These are phyloP conservation scores for Helicoverpa assulta DNA, from an alignment of 2,888 invertebrate species.

Conservation along the genomic window DNA sequence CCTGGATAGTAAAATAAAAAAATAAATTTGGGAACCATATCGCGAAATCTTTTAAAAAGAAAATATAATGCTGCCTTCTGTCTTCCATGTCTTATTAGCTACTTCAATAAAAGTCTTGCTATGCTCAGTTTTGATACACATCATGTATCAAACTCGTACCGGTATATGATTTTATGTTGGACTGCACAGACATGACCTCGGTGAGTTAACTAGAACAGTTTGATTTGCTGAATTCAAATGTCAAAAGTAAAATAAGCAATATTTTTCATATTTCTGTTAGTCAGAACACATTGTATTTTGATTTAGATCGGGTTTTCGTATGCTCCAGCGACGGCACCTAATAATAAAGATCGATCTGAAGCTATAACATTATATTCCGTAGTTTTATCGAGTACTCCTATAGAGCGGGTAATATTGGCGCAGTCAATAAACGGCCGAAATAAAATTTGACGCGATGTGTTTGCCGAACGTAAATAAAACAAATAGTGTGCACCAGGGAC, in stretches of 20 bases:
- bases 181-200: conserved; percentile 30
- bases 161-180: conserved; percentile 33
- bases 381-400: conserved; percentile 16
- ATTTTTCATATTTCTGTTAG: conserved; percentile 6
- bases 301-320: conserved; percentile 3
- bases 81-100: background rate
- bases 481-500: conserved; percentile 31
- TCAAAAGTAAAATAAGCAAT: conserved; percentile 49
- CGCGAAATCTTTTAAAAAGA: background rate
- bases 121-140: background rate
- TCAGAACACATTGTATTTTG: conserved; percentile 16
- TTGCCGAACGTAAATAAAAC: conserved; percentile 48
- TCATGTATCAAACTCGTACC: conserved; percentile 30
- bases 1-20: conserved; percentile 1
- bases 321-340: background rate
- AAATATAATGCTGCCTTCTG: conserved; percentile 6
- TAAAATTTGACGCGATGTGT: conserved; percentile 48
- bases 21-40: background rate
- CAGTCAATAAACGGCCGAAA: conserved; percentile 41
- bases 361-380: background rate
- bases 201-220: conserved; percentile 28
- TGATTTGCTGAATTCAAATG: conserved; percentile 49
- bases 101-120: background rate
- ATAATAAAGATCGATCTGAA: conserved; percentile 1
- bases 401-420: conserved; percentile 33